phyloP scores from a whole-genome alignment of 2,797 vertebrate species.

The Psittacula echo region DNA sequence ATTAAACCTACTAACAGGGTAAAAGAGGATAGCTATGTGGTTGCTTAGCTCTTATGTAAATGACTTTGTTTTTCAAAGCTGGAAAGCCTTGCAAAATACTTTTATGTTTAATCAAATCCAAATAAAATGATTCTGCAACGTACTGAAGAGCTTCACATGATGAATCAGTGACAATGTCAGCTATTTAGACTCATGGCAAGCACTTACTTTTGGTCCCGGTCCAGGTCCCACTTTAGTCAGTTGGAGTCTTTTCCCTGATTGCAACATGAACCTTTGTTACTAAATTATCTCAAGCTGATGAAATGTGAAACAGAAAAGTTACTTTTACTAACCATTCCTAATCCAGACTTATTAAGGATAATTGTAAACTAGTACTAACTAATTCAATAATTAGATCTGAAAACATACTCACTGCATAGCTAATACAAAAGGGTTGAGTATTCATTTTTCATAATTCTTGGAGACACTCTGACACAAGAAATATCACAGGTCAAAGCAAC shows the following conservation, averaged over 20 bases:
- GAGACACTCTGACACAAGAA: not conserved
- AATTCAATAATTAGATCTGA: slow-evolving; percentile 26
- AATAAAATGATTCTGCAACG: slow-evolving; percentile 72
- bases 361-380: not conserved
- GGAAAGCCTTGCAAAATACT: slow-evolving; percentile 71
- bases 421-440: not conserved
- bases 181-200: slow-evolving; percentile 69
- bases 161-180: slow-evolving; percentile 75
- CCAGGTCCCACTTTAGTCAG: slow-evolving; percentile 45
- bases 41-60: slow-evolving; percentile 40
- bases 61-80: slow-evolving; percentile 69
- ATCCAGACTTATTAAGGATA: slow-evolving; percentile 25
- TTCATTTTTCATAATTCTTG: not conserved
- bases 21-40: slow-evolving; percentile 34
- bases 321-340: slow-evolving; percentile 62
- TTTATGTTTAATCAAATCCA: slow-evolving; percentile 77
- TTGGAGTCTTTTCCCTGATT: slow-evolving; percentile 51
- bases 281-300: slow-evolving; percentile 69
- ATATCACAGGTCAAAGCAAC: not conserved
- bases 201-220: slow-evolving; percentile 33
- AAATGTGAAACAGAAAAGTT: slow-evolving; percentile 67
- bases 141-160: slow-evolving; percentile 74
- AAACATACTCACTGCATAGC: not conserved
- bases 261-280: slow-evolving; percentile 69
- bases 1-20: slow-evolving; percentile 1